phyloP scores from a whole-genome alignment of 2,113 vertebrate species.

The Sialia sialis region DNA sequence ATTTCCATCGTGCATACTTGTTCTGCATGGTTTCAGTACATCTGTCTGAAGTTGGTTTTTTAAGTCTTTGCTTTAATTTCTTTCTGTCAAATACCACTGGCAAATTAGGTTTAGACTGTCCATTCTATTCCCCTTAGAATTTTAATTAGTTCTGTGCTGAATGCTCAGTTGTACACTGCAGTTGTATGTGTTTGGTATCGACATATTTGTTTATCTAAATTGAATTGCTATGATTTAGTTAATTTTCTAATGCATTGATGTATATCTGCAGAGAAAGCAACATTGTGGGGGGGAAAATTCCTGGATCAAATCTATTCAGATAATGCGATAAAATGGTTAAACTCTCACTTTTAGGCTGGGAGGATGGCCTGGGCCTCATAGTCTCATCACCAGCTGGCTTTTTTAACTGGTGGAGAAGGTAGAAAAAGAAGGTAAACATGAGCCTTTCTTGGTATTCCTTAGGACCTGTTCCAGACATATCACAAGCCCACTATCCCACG shows the following conservation, averaged over 20 bases:
- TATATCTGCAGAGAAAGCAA: not conserved
- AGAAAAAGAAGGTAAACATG: not conserved
- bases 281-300: accelerated
- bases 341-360: not conserved
- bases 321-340: not conserved
- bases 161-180: not conserved
- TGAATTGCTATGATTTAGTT: not conserved
- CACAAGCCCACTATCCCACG: not conserved
- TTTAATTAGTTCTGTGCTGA: not conserved
- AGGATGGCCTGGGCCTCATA: not conserved
- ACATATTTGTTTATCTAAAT: not conserved
- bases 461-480: not conserved
- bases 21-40: not conserved
- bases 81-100: not conserved
- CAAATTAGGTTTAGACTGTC: not conserved
- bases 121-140: not conserved
- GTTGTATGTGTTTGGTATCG: not conserved
- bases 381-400: not conserved
- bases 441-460: not conserved
- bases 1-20: not conserved
- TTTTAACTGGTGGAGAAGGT: not conserved
- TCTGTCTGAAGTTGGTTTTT: not conserved
- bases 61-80: not conserved
- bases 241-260: not conserved
- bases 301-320: not conserved